These are phyloP conservation scores for Arctia plantaginis DNA, from an alignment of 2,888 invertebrate genomes.

Conservation along the genomic window DNA sequence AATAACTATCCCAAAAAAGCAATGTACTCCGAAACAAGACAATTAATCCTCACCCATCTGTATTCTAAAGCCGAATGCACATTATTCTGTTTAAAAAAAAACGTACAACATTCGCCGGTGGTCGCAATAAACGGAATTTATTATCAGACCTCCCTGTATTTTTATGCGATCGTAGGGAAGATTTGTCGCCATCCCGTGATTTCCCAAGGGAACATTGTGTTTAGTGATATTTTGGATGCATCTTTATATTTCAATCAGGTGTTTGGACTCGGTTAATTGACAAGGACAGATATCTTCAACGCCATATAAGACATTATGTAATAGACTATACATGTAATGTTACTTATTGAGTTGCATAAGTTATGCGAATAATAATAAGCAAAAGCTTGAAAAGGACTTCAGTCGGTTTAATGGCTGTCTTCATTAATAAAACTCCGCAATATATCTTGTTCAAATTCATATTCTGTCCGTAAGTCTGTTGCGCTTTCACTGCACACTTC, in stretches of 20 bases:
- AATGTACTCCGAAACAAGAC: conserved; percentile 36
- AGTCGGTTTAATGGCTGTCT: too few relatives aligned
- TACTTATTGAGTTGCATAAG: neutral
- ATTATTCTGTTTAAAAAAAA: conserved; percentile 50
- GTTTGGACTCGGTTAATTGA: conserved; percentile 36
- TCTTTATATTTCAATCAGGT: conserved; percentile 67
- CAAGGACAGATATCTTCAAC: neutral
- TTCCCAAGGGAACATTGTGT: conserved; percentile 71
- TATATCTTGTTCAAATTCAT: neutral
- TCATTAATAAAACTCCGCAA: neutral
- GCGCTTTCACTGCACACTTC: too few relatives aligned
- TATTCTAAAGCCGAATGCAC: conserved; percentile 50
- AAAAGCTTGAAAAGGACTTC: too few relatives aligned
- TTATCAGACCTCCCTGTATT: conserved; percentile 64
- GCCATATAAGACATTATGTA: neutral
- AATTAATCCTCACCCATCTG: conserved; percentile 52
- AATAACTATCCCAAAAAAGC: conserved; percentile 40
- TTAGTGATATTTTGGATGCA: conserved; percentile 67
- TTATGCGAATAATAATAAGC: neutral
- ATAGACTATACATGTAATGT: neutral
- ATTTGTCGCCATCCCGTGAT: conserved; percentile 73
- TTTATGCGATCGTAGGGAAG: conserved; percentile 66
- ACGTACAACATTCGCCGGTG: conserved; percentile 45
- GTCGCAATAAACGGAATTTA: conserved; percentile 75
- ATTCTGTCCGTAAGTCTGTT: neutral